A percentile compares a stretch with the other conserved stretches of the same genome.
Conservation (phyloP, 2,888 invertebrate species). For the Serrognathus titanus region DNA sequence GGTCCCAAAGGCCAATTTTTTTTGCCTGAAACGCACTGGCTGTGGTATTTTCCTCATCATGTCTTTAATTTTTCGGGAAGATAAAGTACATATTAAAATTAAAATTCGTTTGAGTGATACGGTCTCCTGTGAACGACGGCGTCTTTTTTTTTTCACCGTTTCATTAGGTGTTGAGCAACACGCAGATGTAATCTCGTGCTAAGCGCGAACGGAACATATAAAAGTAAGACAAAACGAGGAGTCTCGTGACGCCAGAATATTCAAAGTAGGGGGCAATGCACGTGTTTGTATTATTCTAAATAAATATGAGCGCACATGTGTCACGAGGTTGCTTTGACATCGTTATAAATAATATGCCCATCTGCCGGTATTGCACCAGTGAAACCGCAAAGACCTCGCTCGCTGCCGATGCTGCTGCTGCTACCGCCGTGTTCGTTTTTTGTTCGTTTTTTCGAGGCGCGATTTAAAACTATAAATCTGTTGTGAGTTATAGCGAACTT, state of each 20-base stretch:
- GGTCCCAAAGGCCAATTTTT: too few species aligned
- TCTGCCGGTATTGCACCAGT: constrained; percentile 1
- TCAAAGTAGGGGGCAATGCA: constrained; percentile 24
- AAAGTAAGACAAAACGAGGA: constrained; percentile 5
- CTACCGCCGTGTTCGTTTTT: too few species aligned
- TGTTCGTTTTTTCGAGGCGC: too few species aligned
- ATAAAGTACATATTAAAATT: too few species aligned
- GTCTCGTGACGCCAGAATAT: constrained; percentile 3
- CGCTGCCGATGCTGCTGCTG: too few species aligned
- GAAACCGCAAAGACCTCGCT: too few species aligned
- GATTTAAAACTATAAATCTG: too few species aligned
- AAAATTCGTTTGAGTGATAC: not conserved
- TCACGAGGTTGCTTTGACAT: constrained; percentile 21
- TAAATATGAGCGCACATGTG: constrained; percentile 25
- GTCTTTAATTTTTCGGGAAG: too few species aligned
- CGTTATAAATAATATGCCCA: constrained; percentile 20
- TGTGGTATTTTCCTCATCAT: too few species aligned
- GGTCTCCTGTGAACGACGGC: not conserved
- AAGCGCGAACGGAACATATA: constrained; percentile 1
- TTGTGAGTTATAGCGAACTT: too few species aligned
- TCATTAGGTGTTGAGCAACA: not conserved
- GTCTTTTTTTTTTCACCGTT: not conserved
- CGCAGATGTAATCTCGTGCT: not conserved
- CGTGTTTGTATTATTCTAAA: constrained; percentile 23
- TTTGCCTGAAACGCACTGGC: too few species aligned